phyloP scores from a whole-genome alignment of 2,113 vertebrate genomes.

The Heterocephalus glaber region DNA sequence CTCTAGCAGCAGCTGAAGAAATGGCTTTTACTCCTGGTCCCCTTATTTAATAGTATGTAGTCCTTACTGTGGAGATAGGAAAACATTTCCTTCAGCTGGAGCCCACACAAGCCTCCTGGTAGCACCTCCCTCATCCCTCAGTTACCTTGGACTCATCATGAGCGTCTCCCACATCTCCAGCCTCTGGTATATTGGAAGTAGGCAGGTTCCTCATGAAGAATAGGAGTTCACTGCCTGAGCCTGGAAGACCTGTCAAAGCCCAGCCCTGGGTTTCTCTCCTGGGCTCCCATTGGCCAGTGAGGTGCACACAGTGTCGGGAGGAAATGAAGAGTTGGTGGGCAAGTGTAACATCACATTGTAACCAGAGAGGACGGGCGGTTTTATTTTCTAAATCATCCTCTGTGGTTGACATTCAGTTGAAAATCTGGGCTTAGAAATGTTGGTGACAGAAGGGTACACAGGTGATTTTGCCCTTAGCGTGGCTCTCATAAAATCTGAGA shows the following conservation, averaged over 20 bases:
- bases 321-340: neutral
- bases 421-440: neutral
- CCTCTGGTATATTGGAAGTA: too few species aligned
- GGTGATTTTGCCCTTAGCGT: neutral
- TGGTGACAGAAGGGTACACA: neutral
- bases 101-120: neutral
- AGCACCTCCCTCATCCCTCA: neutral
- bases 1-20: neutral
- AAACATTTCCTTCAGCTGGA: neutral
- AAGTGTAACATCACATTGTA: neutral
- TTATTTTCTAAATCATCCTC: neutral
- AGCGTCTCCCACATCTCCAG: neutral
- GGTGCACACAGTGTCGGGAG: neutral
- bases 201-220: neutral
- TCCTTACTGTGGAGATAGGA: neutral
- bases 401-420: neutral
- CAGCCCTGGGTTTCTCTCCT: neutral
- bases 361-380: neutral
- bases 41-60: too few species aligned
- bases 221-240: neutral
- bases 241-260: neutral
- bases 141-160: neutral
- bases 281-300: neutral
- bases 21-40: too few species aligned
- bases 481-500: neutral